Evolutionary conservation across 2,113 vertebrate genomes (phyloP).

Genomic region (Tyto alba): DNA sequence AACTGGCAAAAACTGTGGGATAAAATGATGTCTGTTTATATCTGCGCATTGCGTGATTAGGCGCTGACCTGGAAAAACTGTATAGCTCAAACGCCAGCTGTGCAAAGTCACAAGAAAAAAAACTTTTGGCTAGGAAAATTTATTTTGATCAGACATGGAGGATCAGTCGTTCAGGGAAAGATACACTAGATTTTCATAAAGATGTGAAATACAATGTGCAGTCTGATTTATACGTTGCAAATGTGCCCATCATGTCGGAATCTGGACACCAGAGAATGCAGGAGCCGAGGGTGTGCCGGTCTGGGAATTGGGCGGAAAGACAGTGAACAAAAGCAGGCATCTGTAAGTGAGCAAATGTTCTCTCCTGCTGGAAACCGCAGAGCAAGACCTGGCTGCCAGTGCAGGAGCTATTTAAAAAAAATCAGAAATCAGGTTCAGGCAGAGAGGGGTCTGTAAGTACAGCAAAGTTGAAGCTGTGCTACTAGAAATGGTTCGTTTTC

Average conservation of each 20-base stretch:
- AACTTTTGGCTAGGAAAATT: background rate
- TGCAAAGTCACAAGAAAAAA: background rate
- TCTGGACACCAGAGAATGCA: background rate
- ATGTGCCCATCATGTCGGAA: background rate
- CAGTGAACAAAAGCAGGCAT: background rate
- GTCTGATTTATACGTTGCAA: background rate
- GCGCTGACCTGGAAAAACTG: background rate
- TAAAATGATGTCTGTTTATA: background rate
- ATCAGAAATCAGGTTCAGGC: background rate
- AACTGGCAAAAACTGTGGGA: background rate
- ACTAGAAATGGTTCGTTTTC: background rate
- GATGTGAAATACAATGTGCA: background rate
- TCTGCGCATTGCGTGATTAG: background rate
- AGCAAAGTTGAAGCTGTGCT: background rate
- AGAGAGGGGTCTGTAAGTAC: background rate
- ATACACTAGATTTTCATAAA: background rate
- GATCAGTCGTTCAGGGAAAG: background rate
- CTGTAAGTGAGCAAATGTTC: conserved; percentile 23
- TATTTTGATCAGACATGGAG: background rate
- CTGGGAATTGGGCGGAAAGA: background rate
- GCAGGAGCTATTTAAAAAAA: background rate
- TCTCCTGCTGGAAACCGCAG: background rate
- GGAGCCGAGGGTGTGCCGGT: background rate
- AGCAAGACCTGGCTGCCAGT: background rate
- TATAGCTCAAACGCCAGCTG: background rate